A percentile compares a stretch with the other conserved stretches of the same genome.
Conservation (phyloP, 2,888 invertebrate genomes). For the Ornithoptera alexandrae region DNA sequence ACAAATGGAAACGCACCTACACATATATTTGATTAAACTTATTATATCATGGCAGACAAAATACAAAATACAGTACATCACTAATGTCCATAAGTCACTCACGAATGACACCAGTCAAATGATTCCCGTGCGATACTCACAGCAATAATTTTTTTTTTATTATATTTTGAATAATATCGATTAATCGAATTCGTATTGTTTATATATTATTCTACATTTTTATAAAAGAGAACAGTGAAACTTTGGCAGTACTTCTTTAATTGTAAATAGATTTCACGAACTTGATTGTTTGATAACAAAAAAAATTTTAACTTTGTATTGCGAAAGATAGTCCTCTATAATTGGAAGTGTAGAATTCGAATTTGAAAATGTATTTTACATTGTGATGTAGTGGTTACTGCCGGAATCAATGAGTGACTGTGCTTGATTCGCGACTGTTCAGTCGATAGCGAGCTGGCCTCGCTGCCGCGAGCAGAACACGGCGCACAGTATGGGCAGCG, state of each 20-base stretch:
- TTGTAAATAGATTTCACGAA: too few relatives aligned
- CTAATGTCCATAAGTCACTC: conserved; percentile 20
- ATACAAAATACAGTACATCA: conserved; percentile 19
- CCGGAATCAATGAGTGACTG: not conserved
- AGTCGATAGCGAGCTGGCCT: conserved; percentile 54
- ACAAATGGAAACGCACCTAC: conserved; percentile 27
- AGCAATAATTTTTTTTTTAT: not conserved
- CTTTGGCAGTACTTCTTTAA: not conserved
- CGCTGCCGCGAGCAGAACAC: conserved; percentile 65
- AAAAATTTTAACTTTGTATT: not conserved
- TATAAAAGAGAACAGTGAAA: too few relatives aligned
- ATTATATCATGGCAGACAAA: conserved; percentile 26
- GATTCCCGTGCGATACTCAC: not conserved
- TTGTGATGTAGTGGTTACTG: not conserved
- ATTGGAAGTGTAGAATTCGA: not conserved
- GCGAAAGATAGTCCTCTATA: not conserved
- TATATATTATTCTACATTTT: not conserved
- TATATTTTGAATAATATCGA: not conserved
- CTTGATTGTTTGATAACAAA: too few relatives aligned
- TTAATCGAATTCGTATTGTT: not conserved
- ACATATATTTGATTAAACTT: conserved; percentile 14
- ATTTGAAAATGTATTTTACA: not conserved
- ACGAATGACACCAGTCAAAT: conserved; percentile 18
- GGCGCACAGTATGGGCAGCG: conserved; percentile 67
- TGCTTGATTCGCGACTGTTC: conserved; percentile 28